Conservation (phyloP, 2,888 invertebrate species). For the Beris morrisii region DNA sequence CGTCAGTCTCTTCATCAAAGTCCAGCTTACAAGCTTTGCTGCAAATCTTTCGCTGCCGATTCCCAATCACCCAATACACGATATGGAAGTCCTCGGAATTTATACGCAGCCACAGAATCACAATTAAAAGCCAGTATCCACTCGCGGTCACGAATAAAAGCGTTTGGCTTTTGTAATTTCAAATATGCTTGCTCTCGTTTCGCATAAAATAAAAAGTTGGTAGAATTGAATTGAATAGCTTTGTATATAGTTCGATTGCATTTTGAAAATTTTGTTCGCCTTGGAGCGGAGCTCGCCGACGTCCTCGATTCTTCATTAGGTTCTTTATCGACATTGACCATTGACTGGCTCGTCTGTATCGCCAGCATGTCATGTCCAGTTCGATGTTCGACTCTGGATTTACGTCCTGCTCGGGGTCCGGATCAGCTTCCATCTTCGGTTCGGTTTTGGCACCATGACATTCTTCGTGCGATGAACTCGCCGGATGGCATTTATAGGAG, state of each 20-base stretch:
- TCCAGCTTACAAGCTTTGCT: slow-evolving; percentile 90
- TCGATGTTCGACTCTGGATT: slow-evolving; percentile 78
- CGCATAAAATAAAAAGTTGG: slow-evolving; percentile 79
- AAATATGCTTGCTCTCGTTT: slow-evolving; percentile 87
- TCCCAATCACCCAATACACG: slow-evolving; percentile 87
- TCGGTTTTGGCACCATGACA: slow-evolving; percentile 41
- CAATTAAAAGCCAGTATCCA: slow-evolving; percentile 86
- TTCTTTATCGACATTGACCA: slow-evolving; percentile 70
- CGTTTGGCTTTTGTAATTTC: slow-evolving; percentile 81
- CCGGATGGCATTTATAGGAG: too few relatives aligned
- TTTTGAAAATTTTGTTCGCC: slow-evolving; percentile 83
- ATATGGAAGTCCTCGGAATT: slow-evolving; percentile 88
- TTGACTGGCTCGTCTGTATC: slow-evolving; percentile 63
- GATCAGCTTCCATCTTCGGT: background rate
- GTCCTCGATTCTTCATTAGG: slow-evolving; percentile 73
- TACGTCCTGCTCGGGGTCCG: slow-evolving; percentile 57
- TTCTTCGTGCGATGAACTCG: too few relatives aligned
- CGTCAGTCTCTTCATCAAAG: slow-evolving; percentile 89
- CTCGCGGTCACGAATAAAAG: slow-evolving; percentile 89
- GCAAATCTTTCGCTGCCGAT: slow-evolving; percentile 81
- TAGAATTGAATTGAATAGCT: slow-evolving; percentile 80
- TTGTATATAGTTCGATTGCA: slow-evolving; percentile 80
- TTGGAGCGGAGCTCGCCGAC: slow-evolving; percentile 77
- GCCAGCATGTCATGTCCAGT: slow-evolving; percentile 73
- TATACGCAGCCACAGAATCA: slow-evolving; percentile 89